These are phyloP conservation scores for Meloidogyne chitwoodi DNA, from an alignment of 1,140 invertebrate species.

Conservation along the genomic window DNA sequence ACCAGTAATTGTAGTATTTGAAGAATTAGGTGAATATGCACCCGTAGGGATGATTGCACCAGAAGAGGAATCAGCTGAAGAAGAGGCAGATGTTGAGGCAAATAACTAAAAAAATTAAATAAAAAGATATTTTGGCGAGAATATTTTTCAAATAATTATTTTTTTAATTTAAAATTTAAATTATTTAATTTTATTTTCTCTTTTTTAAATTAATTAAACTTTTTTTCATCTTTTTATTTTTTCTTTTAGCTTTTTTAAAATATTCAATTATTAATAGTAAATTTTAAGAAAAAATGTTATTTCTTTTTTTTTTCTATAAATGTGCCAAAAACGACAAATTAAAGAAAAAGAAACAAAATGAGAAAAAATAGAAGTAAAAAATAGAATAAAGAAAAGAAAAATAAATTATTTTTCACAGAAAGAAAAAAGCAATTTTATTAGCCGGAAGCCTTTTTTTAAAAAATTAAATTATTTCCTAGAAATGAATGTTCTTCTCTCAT, in stretches of 20 bases:
- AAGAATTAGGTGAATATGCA: conserved; percentile 19
- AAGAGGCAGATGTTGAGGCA: conserved; percentile 18
- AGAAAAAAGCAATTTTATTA: not conserved
- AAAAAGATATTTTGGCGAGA: not conserved
- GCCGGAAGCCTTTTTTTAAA: not conserved
- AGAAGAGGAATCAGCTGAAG: not conserved
- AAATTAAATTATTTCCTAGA: not conserved
- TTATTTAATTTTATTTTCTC: too few relatives aligned
- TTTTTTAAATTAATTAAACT: too few relatives aligned
- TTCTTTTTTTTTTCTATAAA: not conserved
- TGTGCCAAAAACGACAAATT: not conserved
- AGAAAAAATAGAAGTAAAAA: not conserved
- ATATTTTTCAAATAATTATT: not conserved
- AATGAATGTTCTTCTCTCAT: not conserved
- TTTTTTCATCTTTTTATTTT: too few relatives aligned
- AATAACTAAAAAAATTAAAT: conserved; percentile 2
- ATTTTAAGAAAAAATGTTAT: not conserved
- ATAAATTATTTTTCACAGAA: not conserved
- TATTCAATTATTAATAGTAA: too few relatives aligned
- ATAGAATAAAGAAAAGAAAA: not conserved
- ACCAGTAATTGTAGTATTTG: not conserved
- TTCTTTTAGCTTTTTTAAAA: too few relatives aligned
- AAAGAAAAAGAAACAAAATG: not conserved
- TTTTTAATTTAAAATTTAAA: too few relatives aligned
- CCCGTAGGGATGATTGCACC: not conserved